Conservation (phyloP, 2,113 vertebrate species). For the Noctilio leporinus region DNA sequence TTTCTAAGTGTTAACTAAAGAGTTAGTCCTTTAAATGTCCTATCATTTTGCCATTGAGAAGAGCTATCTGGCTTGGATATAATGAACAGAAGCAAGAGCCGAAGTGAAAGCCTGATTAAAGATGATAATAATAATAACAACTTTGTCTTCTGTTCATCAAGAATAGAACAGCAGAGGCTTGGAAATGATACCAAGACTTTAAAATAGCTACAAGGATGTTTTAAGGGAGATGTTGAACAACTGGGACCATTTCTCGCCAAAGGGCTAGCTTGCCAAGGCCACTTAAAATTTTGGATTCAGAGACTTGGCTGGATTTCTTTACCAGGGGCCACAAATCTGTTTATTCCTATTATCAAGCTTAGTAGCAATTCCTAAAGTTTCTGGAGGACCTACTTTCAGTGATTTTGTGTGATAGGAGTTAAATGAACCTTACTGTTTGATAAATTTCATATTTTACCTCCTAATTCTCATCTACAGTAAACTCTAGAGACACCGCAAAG, state of each 20-base stretch:
- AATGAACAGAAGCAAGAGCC: neutral
- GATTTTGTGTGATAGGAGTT: neutral
- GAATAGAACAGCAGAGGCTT: neutral
- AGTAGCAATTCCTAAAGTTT: neutral
- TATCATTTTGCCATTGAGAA: neutral
- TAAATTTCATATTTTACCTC: neutral
- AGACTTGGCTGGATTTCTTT: constrained; percentile 3
- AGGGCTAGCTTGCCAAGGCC: neutral
- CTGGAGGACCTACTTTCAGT: neutral
- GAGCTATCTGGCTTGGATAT: neutral
- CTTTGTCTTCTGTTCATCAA: neutral
- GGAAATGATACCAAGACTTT: neutral
- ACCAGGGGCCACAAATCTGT: neutral
- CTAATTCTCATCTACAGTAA: neutral
- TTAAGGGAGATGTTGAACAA: neutral
- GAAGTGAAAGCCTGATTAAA: neutral
- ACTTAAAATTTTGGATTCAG: neutral
- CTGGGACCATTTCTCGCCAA: neutral
- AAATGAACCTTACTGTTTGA: neutral
- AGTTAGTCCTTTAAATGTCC: neutral
- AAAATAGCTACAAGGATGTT: neutral
- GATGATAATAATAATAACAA: too few relatives aligned
- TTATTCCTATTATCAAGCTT: neutral
- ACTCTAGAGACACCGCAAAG: neutral
- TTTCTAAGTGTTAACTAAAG: neutral